A percentile compares a stretch with the other conserved stretches of the same genome.
phyloP scores from a whole-genome alignment of 2,113 vertebrate genomes.

The Dipodomys stephensi region DNA sequence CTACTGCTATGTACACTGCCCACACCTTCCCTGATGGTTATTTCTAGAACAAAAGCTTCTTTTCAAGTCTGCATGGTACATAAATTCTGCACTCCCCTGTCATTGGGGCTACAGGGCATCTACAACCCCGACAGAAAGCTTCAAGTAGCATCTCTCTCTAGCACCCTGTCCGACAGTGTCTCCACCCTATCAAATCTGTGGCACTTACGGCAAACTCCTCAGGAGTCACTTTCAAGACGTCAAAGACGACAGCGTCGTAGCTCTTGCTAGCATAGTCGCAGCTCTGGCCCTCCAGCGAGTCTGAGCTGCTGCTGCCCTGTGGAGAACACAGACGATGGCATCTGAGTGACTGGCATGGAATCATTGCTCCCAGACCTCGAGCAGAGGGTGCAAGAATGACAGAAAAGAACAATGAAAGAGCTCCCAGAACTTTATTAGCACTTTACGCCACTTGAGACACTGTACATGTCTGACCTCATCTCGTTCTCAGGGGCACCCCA shows the following conservation, averaged over 20 bases:
- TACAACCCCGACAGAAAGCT: neutral
- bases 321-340: slow-evolving; percentile 6
- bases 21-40: neutral
- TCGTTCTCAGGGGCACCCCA: neutral
- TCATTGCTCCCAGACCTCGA: neutral
- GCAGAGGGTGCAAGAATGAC: neutral
- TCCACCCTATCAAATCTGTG: neutral
- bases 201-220: slow-evolving; percentile 98
- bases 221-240: slow-evolving; percentile 97
- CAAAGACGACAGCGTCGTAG: slow-evolving; percentile 97
- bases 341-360: neutral
- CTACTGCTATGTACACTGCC: neutral
- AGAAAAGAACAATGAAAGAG: fast-evolving
- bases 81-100: neutral
- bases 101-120: neutral
- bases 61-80: neutral
- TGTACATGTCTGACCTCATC: neutral
- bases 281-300: slow-evolving; percentile 95
- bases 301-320: slow-evolving; percentile 97
- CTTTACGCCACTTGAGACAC: neutral
- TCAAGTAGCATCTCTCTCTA: neutral
- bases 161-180: neutral
- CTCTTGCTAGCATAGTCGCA: slow-evolving; percentile 96
- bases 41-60: neutral
- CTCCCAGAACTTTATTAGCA: fast-evolving